Base-by-base conservation (phyloP, 1,140 invertebrate species). In the Zaprionus ghesquierei region DNA sequence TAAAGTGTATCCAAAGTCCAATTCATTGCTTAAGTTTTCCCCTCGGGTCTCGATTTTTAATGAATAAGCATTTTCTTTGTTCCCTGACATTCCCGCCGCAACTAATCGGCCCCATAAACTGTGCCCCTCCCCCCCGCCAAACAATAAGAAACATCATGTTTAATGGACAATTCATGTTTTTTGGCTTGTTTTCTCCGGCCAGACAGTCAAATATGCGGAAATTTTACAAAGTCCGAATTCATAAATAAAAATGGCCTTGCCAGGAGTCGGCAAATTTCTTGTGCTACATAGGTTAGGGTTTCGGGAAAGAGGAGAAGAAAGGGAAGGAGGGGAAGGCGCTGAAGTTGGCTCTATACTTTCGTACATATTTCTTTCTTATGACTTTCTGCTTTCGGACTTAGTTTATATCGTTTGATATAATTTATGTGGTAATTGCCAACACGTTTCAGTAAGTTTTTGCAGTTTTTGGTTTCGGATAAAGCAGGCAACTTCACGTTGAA, bases 161-260 rank as follows among this genome's bases (percentile, higher is more conserved):
- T 76, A 76, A 76, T 76, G 74, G 74, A 76, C 62, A 66, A 63
- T 76, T 73, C 53, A 66, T 75, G 73, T 75, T 64, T 51, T 38
- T 33, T 51, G 46, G 12, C 22, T 33, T 35, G 13, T 18, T 46
- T 46, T 46, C 41, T 46, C 38, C 58, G 23, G 1, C 49, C 35
- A 59, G 22, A 41, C 51, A 54, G 25, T 18, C 51, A 62, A 61
- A 62, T 50, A 69, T 49, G 60, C 61, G 61, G 29, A 63, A 64
- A 64, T 60, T 51, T 60, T 51, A 18, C 12, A 23, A 46, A 22
- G 41, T 46, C 41, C 41, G 18, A 65, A 74, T 69, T 38, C 51
- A 74, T 74, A 69, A 69, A 69, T 55, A 46, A 46, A 51, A 22
- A 56, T 56, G 22, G 41, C 23, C 62, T 54, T 55, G 31, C n/a